Evolutionary conservation across 2,797 vertebrate species (phyloP), one percentile per base, ranked within the genome.

Genomic region (Rhinoraja longicauda): DNA sequence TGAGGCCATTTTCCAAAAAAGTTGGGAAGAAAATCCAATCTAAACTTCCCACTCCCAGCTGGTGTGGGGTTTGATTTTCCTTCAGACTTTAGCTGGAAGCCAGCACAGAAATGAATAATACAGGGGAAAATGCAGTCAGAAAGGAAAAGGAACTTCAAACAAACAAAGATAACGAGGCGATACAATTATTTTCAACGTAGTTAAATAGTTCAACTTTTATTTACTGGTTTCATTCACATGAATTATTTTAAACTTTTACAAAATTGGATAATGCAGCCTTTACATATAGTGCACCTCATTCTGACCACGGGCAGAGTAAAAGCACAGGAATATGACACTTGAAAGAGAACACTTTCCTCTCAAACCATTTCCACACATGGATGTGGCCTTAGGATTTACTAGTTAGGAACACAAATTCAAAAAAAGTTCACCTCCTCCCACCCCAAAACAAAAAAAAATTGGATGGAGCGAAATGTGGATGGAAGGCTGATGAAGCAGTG

Each of bases 171-270:
- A 88, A 88, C 59, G 3, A 88, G 67, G 17, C 84, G 9, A 36
- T 36, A 36, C 9, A 88, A 86, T 1, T 2, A 57, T 26, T 62
- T 86, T n/a, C 17, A 86, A 64, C 8, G 32, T 88, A 86, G 15
- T 64, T 59, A 36, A 67, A 88, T 88, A 21, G 59, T 67, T 36
- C 84, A 67, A 67, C 62, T 67, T 88, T 88, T 88, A 88, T 88
- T 88, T 88, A 9, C 59, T 29, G n/a, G 21, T 86, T 84, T 86
- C 26, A 86, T 19, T 88, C 64, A 88, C 84, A 67, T 88, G 57
- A 88, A 88, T 88, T 88, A 88, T 29, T 45, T 88, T 64, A 36
- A 64, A 64, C 62, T 36, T 67, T 36, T 24, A 19, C 32, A 88
- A 36, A 88, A 67, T 67, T 88, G 59, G 59, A 88, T 88, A 10